phyloP scores from a whole-genome alignment of 2,888 invertebrate species.

The Phaedon cochleariae region DNA sequence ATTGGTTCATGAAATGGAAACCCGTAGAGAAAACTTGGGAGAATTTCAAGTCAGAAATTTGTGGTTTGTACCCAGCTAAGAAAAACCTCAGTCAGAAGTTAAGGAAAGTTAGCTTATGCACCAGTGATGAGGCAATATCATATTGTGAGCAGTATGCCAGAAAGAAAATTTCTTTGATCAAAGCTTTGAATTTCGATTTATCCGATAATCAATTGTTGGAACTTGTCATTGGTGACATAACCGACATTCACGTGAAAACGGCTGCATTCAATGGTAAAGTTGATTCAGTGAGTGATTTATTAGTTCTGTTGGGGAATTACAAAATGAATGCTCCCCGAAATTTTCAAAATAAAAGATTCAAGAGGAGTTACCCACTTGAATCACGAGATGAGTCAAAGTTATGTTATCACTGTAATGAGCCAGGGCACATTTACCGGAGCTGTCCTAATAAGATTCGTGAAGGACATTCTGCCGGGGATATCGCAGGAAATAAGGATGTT shows the following conservation, averaged over 20 bases:
- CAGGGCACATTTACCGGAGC: too few relatives aligned
- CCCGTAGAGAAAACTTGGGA: conserved; percentile 26
- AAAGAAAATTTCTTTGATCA: conserved; percentile 4
- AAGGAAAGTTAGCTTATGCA: neutral
- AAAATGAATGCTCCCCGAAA: too few relatives aligned
- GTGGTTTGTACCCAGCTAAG: conserved; percentile 26
- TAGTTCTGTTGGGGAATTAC: too few relatives aligned
- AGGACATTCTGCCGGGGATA: too few relatives aligned
- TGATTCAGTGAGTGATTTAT: too few relatives aligned
- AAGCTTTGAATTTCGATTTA: conserved; percentile 3
- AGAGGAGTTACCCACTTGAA: too few relatives aligned
- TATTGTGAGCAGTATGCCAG: conserved; percentile 6
- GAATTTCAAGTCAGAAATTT: conserved; percentile 21
- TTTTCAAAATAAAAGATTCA: too few relatives aligned
- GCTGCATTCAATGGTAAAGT: neutral
- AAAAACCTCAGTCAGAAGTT: conserved; percentile 14
- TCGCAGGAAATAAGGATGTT: too few relatives aligned
- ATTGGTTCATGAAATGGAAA: conserved; percentile 24
- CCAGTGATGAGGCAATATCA: neutral
- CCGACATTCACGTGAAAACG: neutral
- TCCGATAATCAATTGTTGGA: neutral
- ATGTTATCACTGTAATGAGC: too few relatives aligned
- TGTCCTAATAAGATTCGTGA: too few relatives aligned
- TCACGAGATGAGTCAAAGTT: too few relatives aligned
- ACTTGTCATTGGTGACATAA: conserved; percentile 8